Evolutionary conservation across 1,140 invertebrate species (phyloP), one percentile per base, ranked within the genome.

Genomic region (Ostrea edulis): DNA sequence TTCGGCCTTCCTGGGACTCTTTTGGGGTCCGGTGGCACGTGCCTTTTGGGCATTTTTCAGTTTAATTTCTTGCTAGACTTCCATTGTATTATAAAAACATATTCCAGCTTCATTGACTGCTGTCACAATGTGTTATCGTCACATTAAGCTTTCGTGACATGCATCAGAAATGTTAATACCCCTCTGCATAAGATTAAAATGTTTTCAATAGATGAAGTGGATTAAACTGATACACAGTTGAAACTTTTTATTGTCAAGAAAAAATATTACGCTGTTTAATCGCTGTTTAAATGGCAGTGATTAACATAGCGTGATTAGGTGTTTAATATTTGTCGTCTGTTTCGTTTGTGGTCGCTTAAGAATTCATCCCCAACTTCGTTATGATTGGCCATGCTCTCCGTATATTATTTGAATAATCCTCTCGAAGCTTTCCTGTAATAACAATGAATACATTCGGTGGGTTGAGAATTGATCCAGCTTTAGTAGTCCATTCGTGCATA

Each of bases 221-320:
- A 62, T 62, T 62, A 62, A 62, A n/a, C 55, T n/a, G 55, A 17
- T 7, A n/a, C 20, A n/a, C 3, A n/a, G 55, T 17, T 62, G 55
- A 62, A 62, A n/a, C 17, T 62, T 62, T 44, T 62, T 62, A n/a
- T 62, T 62, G 8, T n/a, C 7, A 62, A 62, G 55, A 62, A 17
- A 62, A 62, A 62, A 62, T 62, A 62, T 62, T 17, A 62, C 55
- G 55, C 14, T 62, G 55, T n/a, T 62, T 62, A 62, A 62, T 77
- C 25, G 12, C 20, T 68, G 51, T 68, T 85, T 68, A 85, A 58
- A 29, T 68, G 35, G 20, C 58, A 52, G 58, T 68, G 68, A 58
- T 85, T 62, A 51, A 68, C 52, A n/a, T 22, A 52, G 9, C 84
- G 68, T 77, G 68, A 77, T 77, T 77, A 35, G 29, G 68, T 14